A percentile compares a stretch with the other conserved stretches of the same genome.
Evolutionary conservation across 2,888 invertebrate species (phyloP).

Genomic region (Matsumyia berberina): DNA sequence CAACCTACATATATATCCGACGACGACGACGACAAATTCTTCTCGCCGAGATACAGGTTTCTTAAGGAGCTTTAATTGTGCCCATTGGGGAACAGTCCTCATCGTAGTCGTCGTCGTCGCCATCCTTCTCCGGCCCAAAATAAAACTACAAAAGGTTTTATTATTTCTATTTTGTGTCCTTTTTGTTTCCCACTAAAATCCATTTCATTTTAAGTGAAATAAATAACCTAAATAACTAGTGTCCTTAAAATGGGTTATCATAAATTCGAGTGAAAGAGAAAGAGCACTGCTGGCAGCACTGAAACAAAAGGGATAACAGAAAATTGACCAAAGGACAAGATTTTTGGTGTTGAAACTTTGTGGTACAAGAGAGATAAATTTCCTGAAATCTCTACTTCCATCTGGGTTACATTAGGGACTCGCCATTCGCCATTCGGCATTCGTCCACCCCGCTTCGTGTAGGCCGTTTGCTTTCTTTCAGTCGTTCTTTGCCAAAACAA

Average conservation of each 20-base stretch:
- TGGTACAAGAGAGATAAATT: slow-evolving; percentile 72
- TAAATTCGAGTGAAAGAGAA: slow-evolving; percentile 56
- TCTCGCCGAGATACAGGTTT: slow-evolving; percentile 65
- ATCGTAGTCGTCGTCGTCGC: slow-evolving; percentile 10
- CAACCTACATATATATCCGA: slow-evolving; percentile 71
- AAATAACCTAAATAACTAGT: slow-evolving; percentile 76
- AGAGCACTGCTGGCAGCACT: slow-evolving; percentile 31
- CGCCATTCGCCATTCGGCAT: neutral
- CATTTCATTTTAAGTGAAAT: slow-evolving; percentile 75
- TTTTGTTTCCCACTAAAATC: slow-evolving; percentile 75
- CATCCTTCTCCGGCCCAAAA: slow-evolving; percentile 46
- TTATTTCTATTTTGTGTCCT: slow-evolving; percentile 73
- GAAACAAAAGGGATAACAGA: slow-evolving; percentile 72
- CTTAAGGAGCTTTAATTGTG: slow-evolving; percentile 76
- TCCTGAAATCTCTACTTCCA: slow-evolving; percentile 71
- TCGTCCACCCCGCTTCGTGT: neutral
- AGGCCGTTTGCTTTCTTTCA: slow-evolving; percentile 31
- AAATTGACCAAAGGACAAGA: slow-evolving; percentile 75
- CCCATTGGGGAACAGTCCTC: slow-evolving; percentile 70
- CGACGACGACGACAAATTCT: slow-evolving; percentile 44
- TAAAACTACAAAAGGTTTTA: slow-evolving; percentile 60
- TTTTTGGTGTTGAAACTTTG: slow-evolving; percentile 75
- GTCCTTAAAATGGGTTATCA: slow-evolving; percentile 76
- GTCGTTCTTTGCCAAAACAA: slow-evolving; percentile 64
- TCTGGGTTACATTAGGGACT: slow-evolving; percentile 71